A percentile compares a stretch with the other conserved stretches of the same genome.
phyloP scores from a whole-genome alignment of 2,113 vertebrate genomes.

The Pica pica region DNA sequence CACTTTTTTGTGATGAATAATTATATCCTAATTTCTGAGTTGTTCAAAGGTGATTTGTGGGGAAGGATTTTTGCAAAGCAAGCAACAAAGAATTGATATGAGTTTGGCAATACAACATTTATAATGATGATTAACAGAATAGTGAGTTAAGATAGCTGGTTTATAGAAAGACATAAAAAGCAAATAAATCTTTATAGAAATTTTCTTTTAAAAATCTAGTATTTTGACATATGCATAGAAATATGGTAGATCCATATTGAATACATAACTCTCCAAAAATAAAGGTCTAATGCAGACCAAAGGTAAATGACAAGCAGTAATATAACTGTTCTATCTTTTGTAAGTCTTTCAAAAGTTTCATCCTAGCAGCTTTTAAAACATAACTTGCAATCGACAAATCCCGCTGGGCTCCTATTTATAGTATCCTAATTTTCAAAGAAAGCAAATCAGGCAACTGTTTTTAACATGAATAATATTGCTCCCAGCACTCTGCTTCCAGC shows the following conservation, averaged over 20 bases:
- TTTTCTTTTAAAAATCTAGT: not conserved
- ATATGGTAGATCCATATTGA: not conserved
- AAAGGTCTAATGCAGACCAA: not conserved
- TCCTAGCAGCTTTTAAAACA: conserved; percentile 12
- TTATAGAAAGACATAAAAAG: not conserved
- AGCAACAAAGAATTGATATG: not conserved
- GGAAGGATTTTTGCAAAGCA: not conserved
- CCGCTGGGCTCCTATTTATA: conserved; percentile 51
- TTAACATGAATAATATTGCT: conserved; percentile 49
- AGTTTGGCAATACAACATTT: not conserved
- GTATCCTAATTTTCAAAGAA: conserved; percentile 55
- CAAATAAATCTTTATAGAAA: not conserved
- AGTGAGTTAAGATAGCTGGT: not conserved
- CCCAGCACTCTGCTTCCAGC: conserved; percentile 37
- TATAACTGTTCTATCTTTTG: not conserved
- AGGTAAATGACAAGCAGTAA: not conserved
- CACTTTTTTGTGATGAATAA: not conserved
- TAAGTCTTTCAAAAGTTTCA: conserved; percentile 9
- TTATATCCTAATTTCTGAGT: not conserved
- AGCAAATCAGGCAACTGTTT: conserved; percentile 43
- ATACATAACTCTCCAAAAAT: not conserved
- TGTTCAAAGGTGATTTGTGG: not conserved
- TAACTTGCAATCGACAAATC: conserved; percentile 12
- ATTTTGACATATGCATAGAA: not conserved
- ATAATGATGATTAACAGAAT: not conserved